Conservation (phyloP, 1,140 invertebrate genomes). For the Drosophila gunungcola region DNA sequence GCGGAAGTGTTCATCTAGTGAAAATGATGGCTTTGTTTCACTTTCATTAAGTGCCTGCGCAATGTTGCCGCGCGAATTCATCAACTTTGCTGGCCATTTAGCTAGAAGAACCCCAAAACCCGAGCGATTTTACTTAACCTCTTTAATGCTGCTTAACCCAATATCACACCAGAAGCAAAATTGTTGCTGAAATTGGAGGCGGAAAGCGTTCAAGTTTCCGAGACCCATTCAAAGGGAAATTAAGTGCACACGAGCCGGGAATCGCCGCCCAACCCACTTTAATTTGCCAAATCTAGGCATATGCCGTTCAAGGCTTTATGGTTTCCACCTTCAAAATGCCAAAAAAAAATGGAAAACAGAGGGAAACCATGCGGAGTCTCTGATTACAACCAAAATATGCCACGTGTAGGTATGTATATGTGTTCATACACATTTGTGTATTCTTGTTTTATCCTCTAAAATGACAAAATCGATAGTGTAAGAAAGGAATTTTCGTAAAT, state of each 20-base stretch:
- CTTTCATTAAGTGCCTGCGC: slow-evolving; percentile 18
- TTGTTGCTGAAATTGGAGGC: slow-evolving; percentile 30
- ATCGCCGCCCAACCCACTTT: slow-evolving; percentile 21
- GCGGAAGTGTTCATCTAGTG: slow-evolving; percentile 8
- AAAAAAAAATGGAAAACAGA: slow-evolving; percentile 21
- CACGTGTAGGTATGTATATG: slow-evolving; percentile 30
- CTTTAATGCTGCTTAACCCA: slow-evolving; percentile 35
- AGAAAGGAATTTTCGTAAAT: slow-evolving; percentile 24
- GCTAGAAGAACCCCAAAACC: neutral
- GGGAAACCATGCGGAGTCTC: slow-evolving; percentile 58
- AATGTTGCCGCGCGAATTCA: slow-evolving; percentile 15
- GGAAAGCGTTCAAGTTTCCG: slow-evolving; percentile 36
- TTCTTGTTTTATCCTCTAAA: slow-evolving; percentile 20
- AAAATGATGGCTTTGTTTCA: slow-evolving; percentile 14
- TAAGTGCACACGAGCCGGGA: slow-evolving; percentile 22
- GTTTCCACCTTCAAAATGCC: slow-evolving; percentile 53
- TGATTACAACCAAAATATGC: slow-evolving; percentile 48
- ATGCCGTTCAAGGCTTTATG: slow-evolving; percentile 59
- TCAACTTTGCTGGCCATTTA: slow-evolving; percentile 33
- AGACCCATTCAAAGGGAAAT: slow-evolving; percentile 29
- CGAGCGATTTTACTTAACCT: slow-evolving; percentile 15
- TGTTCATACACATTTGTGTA: slow-evolving; percentile 4
- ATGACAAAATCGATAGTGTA: slow-evolving; percentile 67
- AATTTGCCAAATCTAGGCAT: slow-evolving; percentile 70
- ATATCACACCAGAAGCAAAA: slow-evolving; percentile 34